Evolutionary conservation across 2,797 vertebrate species (phyloP).

Genomic region (Hephaestus fuliginosus): DNA sequence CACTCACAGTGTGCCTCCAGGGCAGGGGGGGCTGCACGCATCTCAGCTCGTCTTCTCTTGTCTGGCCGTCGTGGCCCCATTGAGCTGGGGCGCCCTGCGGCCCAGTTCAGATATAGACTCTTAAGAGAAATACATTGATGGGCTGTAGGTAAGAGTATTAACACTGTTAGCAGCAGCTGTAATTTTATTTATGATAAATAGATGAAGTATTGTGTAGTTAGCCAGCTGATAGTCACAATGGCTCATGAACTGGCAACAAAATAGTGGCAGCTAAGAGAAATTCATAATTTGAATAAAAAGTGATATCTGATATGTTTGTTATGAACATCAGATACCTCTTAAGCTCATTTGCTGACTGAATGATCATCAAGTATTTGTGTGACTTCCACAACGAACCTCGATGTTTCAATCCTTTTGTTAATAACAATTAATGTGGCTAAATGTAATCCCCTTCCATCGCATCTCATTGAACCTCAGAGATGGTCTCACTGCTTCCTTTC

Average conservation of each 20-base stretch:
- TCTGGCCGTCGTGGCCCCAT: conserved; percentile 52
- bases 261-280: neutral
- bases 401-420: conserved; percentile 6
- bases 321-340: neutral
- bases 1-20: conserved; percentile 68
- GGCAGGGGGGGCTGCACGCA: conserved; percentile 66
- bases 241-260: neutral
- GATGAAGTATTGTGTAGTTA: neutral
- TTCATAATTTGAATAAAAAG: neutral
- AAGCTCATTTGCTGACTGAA: neutral
- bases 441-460: conserved; percentile 18
- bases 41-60: conserved; percentile 60
- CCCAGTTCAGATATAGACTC: neutral
- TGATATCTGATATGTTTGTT: neutral
- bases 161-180: neutral
- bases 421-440: conserved; percentile 17
- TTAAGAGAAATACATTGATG: neutral
- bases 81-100: conserved; percentile 57
- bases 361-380: neutral
- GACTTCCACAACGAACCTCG: neutral
- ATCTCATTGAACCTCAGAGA: conserved; percentile 33
- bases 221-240: neutral
- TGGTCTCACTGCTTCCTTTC: conserved; percentile 12
- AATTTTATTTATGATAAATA: neutral
- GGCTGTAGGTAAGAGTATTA: neutral